Percentiles rank a stretch among this genome's conserved stretches.
Evolutionary conservation across 2,888 invertebrate genomes (phyloP).

Genomic region (Pollenia labialis): DNA sequence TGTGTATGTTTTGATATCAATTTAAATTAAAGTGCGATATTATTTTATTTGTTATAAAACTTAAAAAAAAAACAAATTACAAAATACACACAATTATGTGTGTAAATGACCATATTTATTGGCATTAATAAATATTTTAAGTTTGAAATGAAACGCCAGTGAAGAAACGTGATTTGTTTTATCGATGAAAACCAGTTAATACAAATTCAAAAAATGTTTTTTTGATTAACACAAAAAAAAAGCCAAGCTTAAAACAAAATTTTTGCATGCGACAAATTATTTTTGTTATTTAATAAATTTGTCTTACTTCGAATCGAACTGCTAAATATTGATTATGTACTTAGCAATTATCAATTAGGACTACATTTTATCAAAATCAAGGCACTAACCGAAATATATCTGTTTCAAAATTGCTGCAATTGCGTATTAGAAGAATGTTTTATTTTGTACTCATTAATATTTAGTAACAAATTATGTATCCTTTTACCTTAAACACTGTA

Average conservation of each 20-base stretch:
- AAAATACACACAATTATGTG: constrained; percentile 23
- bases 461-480: too few species aligned
- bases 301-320: too few species aligned
- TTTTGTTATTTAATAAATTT: not conserved
- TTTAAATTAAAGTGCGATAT: constrained; percentile 65
- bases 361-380: too few species aligned
- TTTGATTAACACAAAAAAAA: not conserved
- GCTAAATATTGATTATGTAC: too few species aligned
- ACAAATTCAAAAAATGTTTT: not conserved
- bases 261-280: not conserved
- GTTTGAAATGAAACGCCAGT: constrained; percentile 23
- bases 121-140: constrained; percentile 52
- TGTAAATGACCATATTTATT: constrained; percentile 62
- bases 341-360: too few species aligned
- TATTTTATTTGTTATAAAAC: constrained; percentile 21
- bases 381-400: too few species aligned
- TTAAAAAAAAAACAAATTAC: not conserved
- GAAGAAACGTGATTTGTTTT: constrained; percentile 52
- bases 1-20: constrained; percentile 48
- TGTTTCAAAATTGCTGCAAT: too few species aligned
- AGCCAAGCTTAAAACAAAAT: not conserved
- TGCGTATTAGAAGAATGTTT: too few species aligned
- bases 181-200: constrained; percentile 14
- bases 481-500: too few species aligned
- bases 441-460: too few species aligned